These are phyloP conservation scores for Psittacus erithacus DNA, from an alignment of 2,113 vertebrate genomes.

Conservation along the genomic window DNA sequence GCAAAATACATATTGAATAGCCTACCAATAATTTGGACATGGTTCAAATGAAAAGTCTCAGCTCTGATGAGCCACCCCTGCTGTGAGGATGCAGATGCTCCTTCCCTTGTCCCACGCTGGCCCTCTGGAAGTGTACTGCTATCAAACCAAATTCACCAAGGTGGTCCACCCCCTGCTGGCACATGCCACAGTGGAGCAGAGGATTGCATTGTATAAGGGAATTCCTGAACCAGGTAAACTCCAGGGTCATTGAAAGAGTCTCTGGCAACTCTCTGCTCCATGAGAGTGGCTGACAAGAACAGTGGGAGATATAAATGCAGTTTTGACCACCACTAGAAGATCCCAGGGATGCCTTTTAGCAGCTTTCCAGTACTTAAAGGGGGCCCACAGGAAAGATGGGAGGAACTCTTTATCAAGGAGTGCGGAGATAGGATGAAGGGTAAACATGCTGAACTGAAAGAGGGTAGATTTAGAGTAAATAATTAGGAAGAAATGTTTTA, in stretches of 20 bases:
- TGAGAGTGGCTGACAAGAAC: fast-evolving
- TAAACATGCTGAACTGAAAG: no score
- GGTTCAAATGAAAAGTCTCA: not conserved
- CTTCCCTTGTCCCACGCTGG: fast-evolving
- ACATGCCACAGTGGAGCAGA: fast-evolving
- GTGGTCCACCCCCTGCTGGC: no score
- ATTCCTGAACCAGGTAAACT: not conserved
- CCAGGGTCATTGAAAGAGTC: fast-evolving
- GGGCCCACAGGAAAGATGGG: fast-evolving
- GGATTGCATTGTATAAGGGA: fast-evolving
- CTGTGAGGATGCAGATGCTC: no score
- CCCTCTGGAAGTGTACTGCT: fast-evolving
- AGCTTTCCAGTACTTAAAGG: no score
- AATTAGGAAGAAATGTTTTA: not conserved
- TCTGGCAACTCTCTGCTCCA: fast-evolving
- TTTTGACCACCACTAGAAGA: not conserved
- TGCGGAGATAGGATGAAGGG: fast-evolving
- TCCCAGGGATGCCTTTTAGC: no score
- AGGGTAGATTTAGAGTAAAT: not conserved
- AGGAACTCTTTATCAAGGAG: no score
- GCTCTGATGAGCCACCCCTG: no score
- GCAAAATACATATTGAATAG: fast-evolving
- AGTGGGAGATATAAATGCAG: not conserved
- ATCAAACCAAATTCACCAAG: fast-evolving
- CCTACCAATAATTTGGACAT: no score